Evolutionary conservation across 2,797 vertebrate genomes (phyloP), one percentile per base, ranked within the genome.

Genomic region (Dryobates pubescens): DNA sequence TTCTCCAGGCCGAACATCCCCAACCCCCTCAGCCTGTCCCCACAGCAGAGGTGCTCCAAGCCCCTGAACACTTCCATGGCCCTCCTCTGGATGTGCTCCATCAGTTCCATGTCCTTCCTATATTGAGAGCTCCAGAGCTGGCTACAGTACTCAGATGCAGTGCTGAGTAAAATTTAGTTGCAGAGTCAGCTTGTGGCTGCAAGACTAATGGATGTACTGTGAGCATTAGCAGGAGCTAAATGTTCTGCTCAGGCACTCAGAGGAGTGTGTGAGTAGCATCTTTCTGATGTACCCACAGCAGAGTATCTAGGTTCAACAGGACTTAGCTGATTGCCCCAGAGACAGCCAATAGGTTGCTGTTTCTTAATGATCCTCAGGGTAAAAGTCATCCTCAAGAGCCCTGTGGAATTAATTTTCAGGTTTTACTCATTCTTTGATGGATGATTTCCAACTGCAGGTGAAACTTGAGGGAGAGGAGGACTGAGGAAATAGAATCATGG

Each of bases 101-200:
- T 38, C 38, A 38, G 38, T 38, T 38, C 38, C 38, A 38, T 38
- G 38, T 13, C 38, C 38, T 38, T 38, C 38, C 38, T 38, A 12
- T 38, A 38, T 38, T 38, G 38, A 38, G 38, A 38, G 38, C 38
- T 38, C 38, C 38, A 38, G 38, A 13, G 38, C 38, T 38, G 38
- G 38, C 38, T 38, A 38, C 38, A 38, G 38, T 38, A 38, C 38
- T 38, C 38, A 38, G 38, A 38, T 38, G 38, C 38, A 13, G 38
- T 38, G 10, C 82, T 59, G 69, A 82, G 45, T 22, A 77, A 94
- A 92, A 92, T 82, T 38, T 38, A 38, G 38, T 38, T 38, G 82
- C 84, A 82, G 78, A 86, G 78, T 89, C 82, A 93, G 84, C 84
- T 82, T 82, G 75, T 57, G 65, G 64, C 54, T 87, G 45, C 78